Evolutionary conservation across 2,888 invertebrate genomes (phyloP).

Genomic region (Pteria penguin): DNA sequence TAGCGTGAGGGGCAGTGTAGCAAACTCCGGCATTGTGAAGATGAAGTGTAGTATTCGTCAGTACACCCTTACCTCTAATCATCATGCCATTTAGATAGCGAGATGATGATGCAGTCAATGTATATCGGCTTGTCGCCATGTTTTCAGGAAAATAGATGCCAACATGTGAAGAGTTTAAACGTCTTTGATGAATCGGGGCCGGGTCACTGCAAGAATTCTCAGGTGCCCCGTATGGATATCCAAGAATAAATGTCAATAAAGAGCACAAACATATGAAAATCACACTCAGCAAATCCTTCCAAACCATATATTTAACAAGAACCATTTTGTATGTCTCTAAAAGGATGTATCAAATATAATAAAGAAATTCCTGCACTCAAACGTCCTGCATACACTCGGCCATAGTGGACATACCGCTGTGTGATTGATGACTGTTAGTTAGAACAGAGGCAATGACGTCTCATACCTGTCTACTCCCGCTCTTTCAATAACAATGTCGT

Average conservation of each 20-base stretch:
- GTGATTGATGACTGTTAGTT: too few species aligned
- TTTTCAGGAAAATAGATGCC: conserved; percentile 37
- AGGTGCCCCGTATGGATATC: conserved; percentile 38
- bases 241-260: conserved; percentile 7
- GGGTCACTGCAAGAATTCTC: conserved; percentile 37
- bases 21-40: too few species aligned
- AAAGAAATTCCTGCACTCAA: too few species aligned
- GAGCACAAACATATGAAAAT: conserved; percentile 4
- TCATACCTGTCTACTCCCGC: neutral
- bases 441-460: too few species aligned
- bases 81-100: conserved; percentile 21
- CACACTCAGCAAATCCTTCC: too few species aligned
- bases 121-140: conserved; percentile 35
- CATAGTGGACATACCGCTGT: too few species aligned
- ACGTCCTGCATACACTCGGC: too few species aligned
- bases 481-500: neutral
- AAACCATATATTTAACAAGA: too few species aligned
- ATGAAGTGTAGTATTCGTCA: neutral
- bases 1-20: too few species aligned
- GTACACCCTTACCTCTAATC: conserved; percentile 27
- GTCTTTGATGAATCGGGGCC: conserved; percentile 29
- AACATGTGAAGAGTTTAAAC: conserved; percentile 39
- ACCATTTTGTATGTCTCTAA: too few species aligned
- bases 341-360: too few species aligned
- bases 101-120: conserved; percentile 8